Evolutionary conservation across 2,797 vertebrate species (phyloP).

Genomic region (Streptopelia turtur): DNA sequence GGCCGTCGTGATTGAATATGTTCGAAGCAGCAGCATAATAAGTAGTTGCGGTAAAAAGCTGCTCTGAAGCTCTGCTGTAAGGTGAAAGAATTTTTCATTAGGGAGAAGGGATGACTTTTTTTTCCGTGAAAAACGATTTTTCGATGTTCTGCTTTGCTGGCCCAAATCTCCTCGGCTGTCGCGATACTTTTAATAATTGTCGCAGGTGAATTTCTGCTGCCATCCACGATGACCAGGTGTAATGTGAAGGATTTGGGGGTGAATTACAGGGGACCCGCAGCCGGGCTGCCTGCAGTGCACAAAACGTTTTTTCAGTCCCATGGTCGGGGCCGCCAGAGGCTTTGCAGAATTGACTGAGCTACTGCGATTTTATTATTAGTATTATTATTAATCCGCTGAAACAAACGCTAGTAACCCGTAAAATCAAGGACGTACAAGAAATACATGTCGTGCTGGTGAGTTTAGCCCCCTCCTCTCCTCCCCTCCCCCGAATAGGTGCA

Average conservation of each 20-base stretch:
- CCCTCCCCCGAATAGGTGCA: not conserved
- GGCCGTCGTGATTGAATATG: rapidly evolving
- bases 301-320: not conserved
- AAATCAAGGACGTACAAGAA: not conserved
- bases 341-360: not conserved
- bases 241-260: not conserved
- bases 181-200: rapidly evolving
- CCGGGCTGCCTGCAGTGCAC: not conserved
- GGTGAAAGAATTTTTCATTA: not conserved
- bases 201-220: not conserved
- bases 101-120: not conserved
- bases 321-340: not conserved
- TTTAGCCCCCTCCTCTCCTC: not conserved
- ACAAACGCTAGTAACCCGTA: not conserved
- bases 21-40: rapidly evolving
- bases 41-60: not conserved
- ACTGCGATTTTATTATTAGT: not conserved
- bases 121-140: not conserved
- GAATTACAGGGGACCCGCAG: not conserved
- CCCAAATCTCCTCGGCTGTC: not conserved
- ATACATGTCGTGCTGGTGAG: not conserved
- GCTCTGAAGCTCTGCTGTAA: not conserved
- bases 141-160: not conserved
- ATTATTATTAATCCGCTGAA: not conserved
- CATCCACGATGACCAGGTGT: not conserved